A percentile compares a stretch with the other conserved stretches of the same genome.
These are phyloP conservation scores for Nephrotoma guestfalica DNA, from an alignment of 2,888 invertebrate species.

Conservation along the genomic window DNA sequence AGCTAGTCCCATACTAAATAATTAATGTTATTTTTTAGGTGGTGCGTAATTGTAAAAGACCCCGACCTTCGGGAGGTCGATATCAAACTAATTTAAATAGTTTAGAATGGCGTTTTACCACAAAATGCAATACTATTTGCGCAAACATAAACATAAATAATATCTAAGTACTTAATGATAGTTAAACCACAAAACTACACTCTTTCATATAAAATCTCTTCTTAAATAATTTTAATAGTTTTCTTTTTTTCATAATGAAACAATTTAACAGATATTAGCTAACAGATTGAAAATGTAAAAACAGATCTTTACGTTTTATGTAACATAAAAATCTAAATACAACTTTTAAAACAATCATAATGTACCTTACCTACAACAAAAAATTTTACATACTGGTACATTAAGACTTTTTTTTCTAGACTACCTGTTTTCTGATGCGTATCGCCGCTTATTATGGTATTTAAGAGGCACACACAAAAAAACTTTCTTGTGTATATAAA, in stretches of 20 bases:
- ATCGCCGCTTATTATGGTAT: slow-evolving; percentile 4
- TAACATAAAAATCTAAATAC: neutral
- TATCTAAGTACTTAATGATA: neutral
- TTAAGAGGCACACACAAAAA: neutral
- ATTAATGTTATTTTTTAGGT: no score
- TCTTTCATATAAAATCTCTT: no score
- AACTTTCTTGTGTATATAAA: neutral
- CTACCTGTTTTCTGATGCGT: slow-evolving; percentile 3
- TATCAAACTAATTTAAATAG: no score
- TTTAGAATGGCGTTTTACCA: neutral
- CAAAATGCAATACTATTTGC: neutral
- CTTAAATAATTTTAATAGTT: neutral
- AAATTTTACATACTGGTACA: neutral
- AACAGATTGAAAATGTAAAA: neutral
- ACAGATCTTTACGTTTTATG: neutral
- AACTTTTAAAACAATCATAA: neutral
- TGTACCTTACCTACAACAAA: neutral
- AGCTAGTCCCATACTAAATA: no score
- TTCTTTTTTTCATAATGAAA: neutral
- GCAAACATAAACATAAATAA: neutral
- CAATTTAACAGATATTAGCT: neutral
- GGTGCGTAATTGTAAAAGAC: no score
- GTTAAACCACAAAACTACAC: neutral
- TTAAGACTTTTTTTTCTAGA: neutral
- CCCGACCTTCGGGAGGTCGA: no score